phyloP scores from a whole-genome alignment of 1,140 invertebrate genomes.

The Reticulitermes speratus region DNA sequence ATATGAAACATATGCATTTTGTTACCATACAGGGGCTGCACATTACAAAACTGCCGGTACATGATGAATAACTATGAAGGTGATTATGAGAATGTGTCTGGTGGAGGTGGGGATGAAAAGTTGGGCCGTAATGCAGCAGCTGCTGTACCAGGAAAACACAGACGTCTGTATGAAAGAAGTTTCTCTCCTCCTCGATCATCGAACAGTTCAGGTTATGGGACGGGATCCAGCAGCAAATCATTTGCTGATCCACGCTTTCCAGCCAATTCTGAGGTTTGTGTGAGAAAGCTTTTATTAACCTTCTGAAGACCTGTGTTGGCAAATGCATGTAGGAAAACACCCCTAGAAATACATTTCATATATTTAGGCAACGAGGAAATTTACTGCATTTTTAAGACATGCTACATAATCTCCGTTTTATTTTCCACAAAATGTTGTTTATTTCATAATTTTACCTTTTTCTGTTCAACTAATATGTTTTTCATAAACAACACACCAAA shows the following conservation, averaged over 20 bases:
- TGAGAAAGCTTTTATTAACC: not conserved
- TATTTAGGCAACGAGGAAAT: no score
- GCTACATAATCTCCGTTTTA: no score
- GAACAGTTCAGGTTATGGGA: constrained; percentile 82
- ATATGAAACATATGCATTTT: no score
- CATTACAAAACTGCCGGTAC: constrained; percentile 67
- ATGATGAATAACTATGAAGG: constrained; percentile 61
- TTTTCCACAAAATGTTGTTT: no score
- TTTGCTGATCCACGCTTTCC: constrained; percentile 50
- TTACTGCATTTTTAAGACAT: no score
- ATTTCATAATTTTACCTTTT: no score
- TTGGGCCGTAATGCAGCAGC: constrained; percentile 43
- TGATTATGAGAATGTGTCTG: constrained; percentile 70
- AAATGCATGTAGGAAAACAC: no score
- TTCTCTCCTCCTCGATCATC: constrained; percentile 79
- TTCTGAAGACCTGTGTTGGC: no score
- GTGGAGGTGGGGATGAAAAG: constrained; percentile 44
- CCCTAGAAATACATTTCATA: no score
- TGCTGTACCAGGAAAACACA: constrained; percentile 57
- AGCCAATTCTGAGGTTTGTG: constrained; percentile 46
- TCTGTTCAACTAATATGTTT: no score
- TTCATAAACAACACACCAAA: no score
- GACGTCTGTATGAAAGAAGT: constrained; percentile 67
- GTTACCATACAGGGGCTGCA: constrained; percentile 59
- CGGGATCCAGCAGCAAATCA: constrained; percentile 62